Evolutionary conservation across 2,113 vertebrate genomes (phyloP).

Genomic region (Thryonomys swinderianus): DNA sequence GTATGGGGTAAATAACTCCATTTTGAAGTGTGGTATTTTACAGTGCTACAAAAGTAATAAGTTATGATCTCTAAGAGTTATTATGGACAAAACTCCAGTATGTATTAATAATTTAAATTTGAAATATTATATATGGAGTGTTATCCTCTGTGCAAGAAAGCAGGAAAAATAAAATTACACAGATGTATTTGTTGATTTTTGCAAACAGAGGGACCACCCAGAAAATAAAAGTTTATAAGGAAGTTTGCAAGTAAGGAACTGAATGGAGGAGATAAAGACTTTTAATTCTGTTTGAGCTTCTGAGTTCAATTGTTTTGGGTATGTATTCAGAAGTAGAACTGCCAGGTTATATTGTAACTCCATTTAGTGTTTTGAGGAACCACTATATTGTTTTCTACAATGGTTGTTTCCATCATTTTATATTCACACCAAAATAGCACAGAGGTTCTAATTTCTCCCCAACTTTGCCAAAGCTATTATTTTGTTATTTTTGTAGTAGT

Average conservation of each 20-base stretch:
- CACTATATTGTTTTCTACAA: not conserved
- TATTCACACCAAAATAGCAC: not conserved
- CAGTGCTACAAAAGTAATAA: not conserved
- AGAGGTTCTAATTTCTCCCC: not conserved
- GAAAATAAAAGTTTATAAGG: too few species aligned
- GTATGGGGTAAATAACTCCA: not conserved
- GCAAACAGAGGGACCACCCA: constrained; percentile 16
- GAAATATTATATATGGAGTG: not conserved
- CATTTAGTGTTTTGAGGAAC: not conserved
- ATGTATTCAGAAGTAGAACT: not conserved
- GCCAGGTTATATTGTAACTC: not conserved
- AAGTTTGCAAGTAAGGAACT: not conserved
- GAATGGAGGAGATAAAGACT: not conserved
- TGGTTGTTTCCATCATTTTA: not conserved
- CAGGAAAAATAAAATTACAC: constrained; percentile 9
- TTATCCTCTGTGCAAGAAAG: not conserved
- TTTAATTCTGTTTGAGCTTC: not conserved
- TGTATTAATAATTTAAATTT: not conserved
- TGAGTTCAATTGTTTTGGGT: not conserved
- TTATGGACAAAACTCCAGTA: not conserved
- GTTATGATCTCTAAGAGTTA: not conserved
- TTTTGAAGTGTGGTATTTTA: constrained; percentile 33
- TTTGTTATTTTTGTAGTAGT: not conserved
- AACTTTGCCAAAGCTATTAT: not conserved
- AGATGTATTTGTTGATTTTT: constrained; percentile 13